A percentile compares a stretch with the other conserved stretches of the same genome.
phyloP scores from a whole-genome alignment of 2,797 vertebrate genomes.

The Ctenopoma kingsleyae region DNA sequence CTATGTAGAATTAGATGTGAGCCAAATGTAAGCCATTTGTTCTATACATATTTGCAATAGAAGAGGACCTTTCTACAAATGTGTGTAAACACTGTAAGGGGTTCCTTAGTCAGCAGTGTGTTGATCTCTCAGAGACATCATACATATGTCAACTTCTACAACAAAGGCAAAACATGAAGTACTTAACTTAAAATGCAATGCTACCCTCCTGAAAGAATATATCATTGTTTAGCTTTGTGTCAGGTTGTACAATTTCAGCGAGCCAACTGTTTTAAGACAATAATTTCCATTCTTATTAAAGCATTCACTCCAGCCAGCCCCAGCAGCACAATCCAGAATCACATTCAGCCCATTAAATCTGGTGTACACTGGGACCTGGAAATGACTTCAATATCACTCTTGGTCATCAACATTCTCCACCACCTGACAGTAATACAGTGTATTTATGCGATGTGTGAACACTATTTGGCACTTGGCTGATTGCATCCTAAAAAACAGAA shows the following conservation, averaged over 20 bases:
- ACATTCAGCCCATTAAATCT: background rate
- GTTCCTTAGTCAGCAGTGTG: background rate
- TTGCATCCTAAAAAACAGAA: background rate
- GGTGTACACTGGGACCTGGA: background rate
- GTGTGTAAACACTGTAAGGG: background rate
- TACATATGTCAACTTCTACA: background rate
- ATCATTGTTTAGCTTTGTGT: background rate
- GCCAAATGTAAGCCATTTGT: background rate
- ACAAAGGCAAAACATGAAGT: background rate
- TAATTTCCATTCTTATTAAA: background rate
- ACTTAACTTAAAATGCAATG: background rate
- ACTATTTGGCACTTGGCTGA: background rate
- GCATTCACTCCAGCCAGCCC: background rate
- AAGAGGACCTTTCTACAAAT: background rate
- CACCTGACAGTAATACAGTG: background rate
- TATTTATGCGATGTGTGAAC: conserved; percentile 14
- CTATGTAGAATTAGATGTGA: background rate
- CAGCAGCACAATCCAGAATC: conserved; percentile 6
- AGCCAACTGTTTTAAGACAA: background rate
- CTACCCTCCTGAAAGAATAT: background rate
- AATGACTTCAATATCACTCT: conserved; percentile 4
- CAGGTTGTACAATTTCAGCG: background rate
- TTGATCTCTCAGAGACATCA: no score
- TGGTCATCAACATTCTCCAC: background rate
- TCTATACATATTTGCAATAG: background rate